These are phyloP conservation scores for Agriopis marginaria DNA, from an alignment of 2,888 invertebrate genomes.

Conservation along the genomic window DNA sequence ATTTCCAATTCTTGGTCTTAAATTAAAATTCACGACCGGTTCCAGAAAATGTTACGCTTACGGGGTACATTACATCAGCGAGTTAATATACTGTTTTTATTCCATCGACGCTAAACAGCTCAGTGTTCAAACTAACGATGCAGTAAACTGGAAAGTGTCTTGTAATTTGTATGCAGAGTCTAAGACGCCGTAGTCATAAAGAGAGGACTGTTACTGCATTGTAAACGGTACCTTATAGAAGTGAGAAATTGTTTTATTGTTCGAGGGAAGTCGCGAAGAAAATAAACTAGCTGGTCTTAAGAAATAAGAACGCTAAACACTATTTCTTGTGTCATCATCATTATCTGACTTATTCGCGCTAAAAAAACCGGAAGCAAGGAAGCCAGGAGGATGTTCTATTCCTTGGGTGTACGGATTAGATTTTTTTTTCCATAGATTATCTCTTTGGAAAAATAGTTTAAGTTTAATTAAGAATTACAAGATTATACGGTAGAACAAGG, in stretches of 20 bases:
- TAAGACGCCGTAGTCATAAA: conserved; percentile 69
- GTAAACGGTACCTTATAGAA: conserved; percentile 60
- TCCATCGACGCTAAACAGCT: conserved; percentile 46
- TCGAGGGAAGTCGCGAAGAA: conserved; percentile 49
- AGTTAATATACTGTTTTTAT: conserved; percentile 32
- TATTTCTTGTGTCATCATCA: no score
- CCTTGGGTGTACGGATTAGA: no score
- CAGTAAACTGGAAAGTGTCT: conserved; percentile 72
- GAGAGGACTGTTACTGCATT: conserved; percentile 70
- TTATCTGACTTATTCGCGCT: neutral
- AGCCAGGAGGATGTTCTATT: no score
- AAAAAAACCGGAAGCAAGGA: no score
- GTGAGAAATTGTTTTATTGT: conserved; percentile 64
- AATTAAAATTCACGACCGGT: conserved; percentile 20
- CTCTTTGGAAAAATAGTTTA: no score
- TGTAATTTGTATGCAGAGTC: conserved; percentile 75
- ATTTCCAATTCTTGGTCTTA: neutral
- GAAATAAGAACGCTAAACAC: neutral
- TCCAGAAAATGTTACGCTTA: conserved; percentile 26
- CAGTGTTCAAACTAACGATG: conserved; percentile 64
- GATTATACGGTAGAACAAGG: no score
- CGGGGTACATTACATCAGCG: conserved; percentile 27
- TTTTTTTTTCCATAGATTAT: no score
- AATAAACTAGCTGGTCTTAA: conserved; percentile 36
- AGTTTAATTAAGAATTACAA: no score